Base-by-base conservation (phyloP, 2,888 invertebrate species). In the Phania funesta region DNA sequence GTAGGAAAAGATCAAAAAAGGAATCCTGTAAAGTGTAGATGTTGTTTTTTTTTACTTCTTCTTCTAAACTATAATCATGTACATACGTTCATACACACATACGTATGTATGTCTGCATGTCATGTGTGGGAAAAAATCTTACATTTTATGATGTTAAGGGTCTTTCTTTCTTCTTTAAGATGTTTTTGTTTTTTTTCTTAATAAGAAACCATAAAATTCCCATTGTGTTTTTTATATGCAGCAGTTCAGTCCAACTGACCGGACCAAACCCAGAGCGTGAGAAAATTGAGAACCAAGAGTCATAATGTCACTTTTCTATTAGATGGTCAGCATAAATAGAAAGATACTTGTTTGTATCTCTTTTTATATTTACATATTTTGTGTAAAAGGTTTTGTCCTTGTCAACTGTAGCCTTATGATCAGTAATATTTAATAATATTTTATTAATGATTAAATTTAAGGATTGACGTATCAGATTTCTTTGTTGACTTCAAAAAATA, bases 21-120 rank as follows among this genome's bases (percentile, higher is more conserved):
- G 78, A 78, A 78, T 78, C 78, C 78, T 78, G 71, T 65, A 18
- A 78, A 78, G 71, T 78, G 64, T 56, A 46, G 44, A 35, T 54
- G 35, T 60, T 60, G n/a, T 48, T 48, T 16, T 24, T 13, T 60
- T 60, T 9, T 58, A 4, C 41, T 44, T 2, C 5, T 29, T 18
- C 7, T 8, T 11, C 18, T n/a, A 26, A 2, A 18, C 22, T 8
- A 32, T 2, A 8, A 32, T 11, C 11, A 32, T 32, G 44, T 46
- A 46, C 8, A 18, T 18, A 20, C 18, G 20, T 46, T 8, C 8
- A 2, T 46, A 16, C n/a, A 4, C 26, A 26, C 9, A 44, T 13
- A 46, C 26, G 4, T 4, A 24, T 41, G 18, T 29, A 3, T 2
- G 29, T 32, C 9, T 52, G 29, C 6, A 35, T 32, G 18, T 35